phyloP scores from a whole-genome alignment of 2,113 vertebrate species.

The Fregetta grallaria region DNA sequence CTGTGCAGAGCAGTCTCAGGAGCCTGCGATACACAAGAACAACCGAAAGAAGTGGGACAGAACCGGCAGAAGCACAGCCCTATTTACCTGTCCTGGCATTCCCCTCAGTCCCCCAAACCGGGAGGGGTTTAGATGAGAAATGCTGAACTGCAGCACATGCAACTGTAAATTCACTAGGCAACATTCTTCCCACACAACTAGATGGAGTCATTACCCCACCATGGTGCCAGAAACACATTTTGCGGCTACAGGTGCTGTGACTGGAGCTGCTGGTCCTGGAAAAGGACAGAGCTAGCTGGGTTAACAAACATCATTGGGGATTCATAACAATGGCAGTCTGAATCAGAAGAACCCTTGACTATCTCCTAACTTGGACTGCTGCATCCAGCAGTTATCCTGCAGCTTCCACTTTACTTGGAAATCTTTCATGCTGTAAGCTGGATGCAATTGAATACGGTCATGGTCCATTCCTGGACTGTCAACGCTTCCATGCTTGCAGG shows the following conservation, averaged over 20 bases:
- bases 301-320: neutral
- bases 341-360: neutral
- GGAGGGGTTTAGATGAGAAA: neutral
- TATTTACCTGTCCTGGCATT: neutral
- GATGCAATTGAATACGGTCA: neutral
- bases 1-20: neutral
- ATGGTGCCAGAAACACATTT: neutral
- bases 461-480: neutral
- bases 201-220: neutral
- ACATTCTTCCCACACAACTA: neutral
- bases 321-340: neutral
- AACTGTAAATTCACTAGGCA: neutral
- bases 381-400: neutral
- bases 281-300: neutral
- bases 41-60: neutral
- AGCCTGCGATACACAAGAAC: neutral
- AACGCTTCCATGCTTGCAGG: neutral
- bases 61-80: neutral
- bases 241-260: neutral
- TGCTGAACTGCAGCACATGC: neutral
- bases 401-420: neutral
- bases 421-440: neutral
- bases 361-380: neutral
- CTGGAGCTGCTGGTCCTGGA: neutral
- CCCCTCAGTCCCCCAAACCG: rapidly evolving